Conservation (phyloP, 2,113 vertebrate genomes). For the Oryzias celebensis region DNA sequence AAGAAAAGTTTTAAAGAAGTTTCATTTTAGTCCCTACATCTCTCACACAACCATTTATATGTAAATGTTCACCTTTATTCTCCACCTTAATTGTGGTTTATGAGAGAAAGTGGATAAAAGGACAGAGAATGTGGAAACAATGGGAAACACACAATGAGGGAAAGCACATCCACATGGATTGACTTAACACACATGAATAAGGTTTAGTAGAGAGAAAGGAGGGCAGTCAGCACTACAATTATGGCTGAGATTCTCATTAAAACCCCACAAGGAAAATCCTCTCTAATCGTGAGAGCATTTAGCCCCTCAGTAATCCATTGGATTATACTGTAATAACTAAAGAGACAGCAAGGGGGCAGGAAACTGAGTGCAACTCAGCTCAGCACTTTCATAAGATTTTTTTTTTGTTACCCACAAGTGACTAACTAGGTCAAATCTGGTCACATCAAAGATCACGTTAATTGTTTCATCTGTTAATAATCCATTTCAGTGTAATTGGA, state of each 20-base stretch:
- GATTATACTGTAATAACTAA: conserved; percentile 41
- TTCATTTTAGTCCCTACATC: neutral
- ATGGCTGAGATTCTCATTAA: conserved; percentile 66
- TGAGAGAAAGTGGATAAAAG: neutral
- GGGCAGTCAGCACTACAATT: conserved; percentile 30
- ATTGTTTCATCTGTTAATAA: too few species aligned
- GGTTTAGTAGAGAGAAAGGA: conserved; percentile 32
- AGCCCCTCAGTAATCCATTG: conserved; percentile 59
- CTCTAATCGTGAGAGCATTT: conserved; percentile 65
- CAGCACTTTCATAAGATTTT: conserved; percentile 7
- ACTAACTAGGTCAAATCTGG: conserved; percentile 6
- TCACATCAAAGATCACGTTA: too few species aligned
- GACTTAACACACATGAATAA: conserved; percentile 19
- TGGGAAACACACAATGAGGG: neutral
- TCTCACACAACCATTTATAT: neutral
- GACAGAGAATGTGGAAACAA: neutral
- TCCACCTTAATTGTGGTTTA: neutral
- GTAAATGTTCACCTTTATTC: neutral
- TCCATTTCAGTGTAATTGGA: too few species aligned
- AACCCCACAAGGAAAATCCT: conserved; percentile 60
- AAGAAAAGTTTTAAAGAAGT: neutral
- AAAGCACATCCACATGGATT: conserved; percentile 7
- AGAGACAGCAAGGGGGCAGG: conserved; percentile 49
- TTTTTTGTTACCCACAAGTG: conserved; percentile 4
- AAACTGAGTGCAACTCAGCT: conserved; percentile 11